Evolutionary conservation across 2,888 invertebrate genomes (phyloP).

Genomic region (Ariolimax columbianus): DNA sequence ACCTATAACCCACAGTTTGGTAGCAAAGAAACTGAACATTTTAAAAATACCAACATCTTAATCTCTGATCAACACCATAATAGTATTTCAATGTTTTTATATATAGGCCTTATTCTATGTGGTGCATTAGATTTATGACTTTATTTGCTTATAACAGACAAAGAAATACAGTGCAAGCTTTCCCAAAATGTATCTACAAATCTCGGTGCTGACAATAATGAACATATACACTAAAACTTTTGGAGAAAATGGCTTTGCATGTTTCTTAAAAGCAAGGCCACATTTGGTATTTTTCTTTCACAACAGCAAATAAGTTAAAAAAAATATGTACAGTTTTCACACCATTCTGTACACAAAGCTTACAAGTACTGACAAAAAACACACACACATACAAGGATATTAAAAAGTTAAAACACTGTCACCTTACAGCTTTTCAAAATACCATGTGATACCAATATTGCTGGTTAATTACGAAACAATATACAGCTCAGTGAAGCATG

Average conservation of each 20-base stretch:
- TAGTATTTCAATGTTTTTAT: no score
- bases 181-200: background rate
- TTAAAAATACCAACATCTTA: no score
- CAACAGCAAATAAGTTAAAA: background rate
- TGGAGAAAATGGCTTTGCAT: background rate
- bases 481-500: no score
- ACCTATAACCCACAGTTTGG: no score
- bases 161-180: background rate
- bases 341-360: background rate
- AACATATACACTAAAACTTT: background rate
- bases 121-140: background rate
- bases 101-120: no score
- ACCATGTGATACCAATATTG: no score
- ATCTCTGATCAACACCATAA: no score
- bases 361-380: background rate
- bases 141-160: background rate
- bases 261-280: constrained; percentile 23
- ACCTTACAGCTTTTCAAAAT: no score
- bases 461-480: no score
- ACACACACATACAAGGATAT: background rate
- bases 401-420: no score
- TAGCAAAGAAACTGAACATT: no score
- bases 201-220: background rate
- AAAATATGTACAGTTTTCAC: constrained; percentile 9
- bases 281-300: constrained; percentile 15